Conservation (phyloP, 2,113 vertebrate genomes). For the Helogale parvula region DNA sequence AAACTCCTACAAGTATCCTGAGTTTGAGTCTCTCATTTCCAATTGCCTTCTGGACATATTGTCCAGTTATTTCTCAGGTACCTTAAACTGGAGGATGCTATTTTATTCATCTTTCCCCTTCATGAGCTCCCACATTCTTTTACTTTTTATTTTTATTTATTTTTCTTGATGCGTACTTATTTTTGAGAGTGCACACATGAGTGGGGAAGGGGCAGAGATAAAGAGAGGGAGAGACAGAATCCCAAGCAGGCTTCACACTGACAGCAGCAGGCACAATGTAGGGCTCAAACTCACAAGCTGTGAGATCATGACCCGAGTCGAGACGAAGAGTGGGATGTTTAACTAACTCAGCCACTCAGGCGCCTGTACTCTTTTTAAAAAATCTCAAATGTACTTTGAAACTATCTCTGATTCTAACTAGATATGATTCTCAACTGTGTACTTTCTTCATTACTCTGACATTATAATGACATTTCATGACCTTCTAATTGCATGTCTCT, state of each 20-base stretch:
- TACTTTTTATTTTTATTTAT: background rate
- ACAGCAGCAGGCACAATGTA: too few species aligned
- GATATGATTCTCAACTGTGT: background rate
- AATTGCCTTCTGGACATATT: background rate
- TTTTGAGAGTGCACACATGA: too few species aligned
- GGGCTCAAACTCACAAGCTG: too few species aligned
- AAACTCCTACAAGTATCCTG: background rate
- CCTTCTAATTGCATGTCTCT: background rate
- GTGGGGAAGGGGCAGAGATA: too few species aligned
- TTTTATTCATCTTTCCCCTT: background rate
- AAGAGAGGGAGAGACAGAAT: too few species aligned
- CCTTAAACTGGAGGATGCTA: background rate
- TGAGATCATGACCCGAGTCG: too few species aligned
- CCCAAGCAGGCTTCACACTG: too few species aligned
- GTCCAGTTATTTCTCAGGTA: background rate
- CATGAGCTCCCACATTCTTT: background rate
- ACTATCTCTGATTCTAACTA: background rate
- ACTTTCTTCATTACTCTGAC: background rate
- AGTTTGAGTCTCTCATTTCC: background rate
- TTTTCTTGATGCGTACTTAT: too few species aligned
- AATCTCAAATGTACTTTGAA: background rate
- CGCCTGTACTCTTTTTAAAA: background rate
- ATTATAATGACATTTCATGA: background rate
- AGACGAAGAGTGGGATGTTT: too few species aligned
- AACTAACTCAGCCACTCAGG: too few species aligned